Evolutionary conservation across 2,888 invertebrate species (phyloP).

Genomic region (Platycheirus albimanus): DNA sequence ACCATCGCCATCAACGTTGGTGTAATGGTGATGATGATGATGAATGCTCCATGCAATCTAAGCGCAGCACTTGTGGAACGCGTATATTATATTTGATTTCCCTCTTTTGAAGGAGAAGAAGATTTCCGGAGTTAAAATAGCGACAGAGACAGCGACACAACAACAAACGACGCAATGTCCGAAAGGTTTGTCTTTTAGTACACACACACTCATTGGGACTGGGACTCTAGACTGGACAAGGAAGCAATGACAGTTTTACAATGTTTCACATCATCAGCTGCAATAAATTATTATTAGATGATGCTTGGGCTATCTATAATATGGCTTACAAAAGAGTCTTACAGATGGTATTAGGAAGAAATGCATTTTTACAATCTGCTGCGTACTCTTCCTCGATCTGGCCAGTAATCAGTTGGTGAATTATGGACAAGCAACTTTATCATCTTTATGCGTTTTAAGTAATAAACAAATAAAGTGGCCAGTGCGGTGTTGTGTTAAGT

Average conservation of each 20-base stretch:
- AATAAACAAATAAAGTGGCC: background rate
- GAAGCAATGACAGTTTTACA: conserved; percentile 32
- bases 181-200: conserved; percentile 5
- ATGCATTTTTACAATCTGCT: background rate
- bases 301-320: conserved; percentile 3
- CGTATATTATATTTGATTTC: conserved; percentile 42
- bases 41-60: conserved; percentile 43
- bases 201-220: too few species aligned
- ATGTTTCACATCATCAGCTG: conserved; percentile 25
- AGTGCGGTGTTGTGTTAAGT: too few species aligned
- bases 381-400: conserved; percentile 28
- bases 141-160: conserved; percentile 8
- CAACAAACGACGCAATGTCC: background rate
- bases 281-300: conserved; percentile 35
- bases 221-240: too few species aligned
- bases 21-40: conserved; percentile 50
- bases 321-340: background rate
- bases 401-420: conserved; percentile 59
- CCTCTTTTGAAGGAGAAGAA: conserved; percentile 14
- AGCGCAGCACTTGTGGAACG: conserved; percentile 31
- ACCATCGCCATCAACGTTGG: conserved; percentile 2
- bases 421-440: conserved; percentile 50
- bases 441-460: conserved; percentile 27
- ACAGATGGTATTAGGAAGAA: background rate
- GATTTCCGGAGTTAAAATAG: conserved; percentile 70